Evolutionary conservation across 2,797 vertebrate genomes (phyloP).

Genomic region (Enteromius unitaeniatus): DNA sequence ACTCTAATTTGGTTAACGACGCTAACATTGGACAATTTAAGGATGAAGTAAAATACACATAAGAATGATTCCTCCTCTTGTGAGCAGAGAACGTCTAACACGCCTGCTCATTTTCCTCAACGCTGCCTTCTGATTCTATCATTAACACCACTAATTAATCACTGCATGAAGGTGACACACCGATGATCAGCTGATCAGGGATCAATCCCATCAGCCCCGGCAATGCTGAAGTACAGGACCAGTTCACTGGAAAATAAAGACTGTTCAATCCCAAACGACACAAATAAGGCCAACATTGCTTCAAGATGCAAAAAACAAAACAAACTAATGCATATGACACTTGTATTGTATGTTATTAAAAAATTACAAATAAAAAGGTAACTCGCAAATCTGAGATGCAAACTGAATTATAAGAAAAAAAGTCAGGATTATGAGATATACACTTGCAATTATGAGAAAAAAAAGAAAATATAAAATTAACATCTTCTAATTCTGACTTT

Average conservation of each 20-base stretch:
- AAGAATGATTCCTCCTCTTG: conserved; percentile 64
- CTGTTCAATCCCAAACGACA: neutral
- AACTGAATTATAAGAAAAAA: no score
- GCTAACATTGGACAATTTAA: conserved; percentile 81
- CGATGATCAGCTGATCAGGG: neutral
- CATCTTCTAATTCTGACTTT: neutral
- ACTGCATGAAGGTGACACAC: neutral
- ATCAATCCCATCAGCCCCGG: conserved; percentile 12
- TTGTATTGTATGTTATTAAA: neutral
- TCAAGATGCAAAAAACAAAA: neutral
- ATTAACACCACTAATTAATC: neutral
- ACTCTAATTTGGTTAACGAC: conserved; percentile 90
- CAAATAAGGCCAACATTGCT: neutral
- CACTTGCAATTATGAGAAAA: neutral
- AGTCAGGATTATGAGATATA: neutral
- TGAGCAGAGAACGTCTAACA: neutral
- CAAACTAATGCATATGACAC: neutral
- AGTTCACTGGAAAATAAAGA: neutral
- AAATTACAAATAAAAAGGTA: neutral
- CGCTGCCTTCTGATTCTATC: neutral
- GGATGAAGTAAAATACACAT: conserved; percentile 77
- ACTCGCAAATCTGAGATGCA: neutral
- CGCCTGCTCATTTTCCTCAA: neutral
- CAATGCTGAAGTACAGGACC: neutral
- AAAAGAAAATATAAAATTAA: neutral